A percentile compares a stretch with the other conserved stretches of the same genome.
Conservation (phyloP, 2,113 vertebrate genomes). For the Poecilia latipinna region DNA sequence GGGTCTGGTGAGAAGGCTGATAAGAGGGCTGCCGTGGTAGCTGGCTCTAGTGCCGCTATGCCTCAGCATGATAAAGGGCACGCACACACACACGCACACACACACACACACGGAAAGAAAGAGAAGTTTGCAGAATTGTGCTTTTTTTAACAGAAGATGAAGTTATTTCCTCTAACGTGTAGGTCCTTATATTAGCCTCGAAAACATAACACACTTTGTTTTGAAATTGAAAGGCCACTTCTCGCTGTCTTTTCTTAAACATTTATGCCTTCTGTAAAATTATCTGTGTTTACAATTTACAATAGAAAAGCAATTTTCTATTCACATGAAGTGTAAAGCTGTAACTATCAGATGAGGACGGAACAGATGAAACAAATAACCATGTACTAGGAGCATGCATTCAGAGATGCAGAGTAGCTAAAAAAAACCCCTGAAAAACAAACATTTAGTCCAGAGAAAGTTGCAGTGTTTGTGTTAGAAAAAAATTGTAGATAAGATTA, state of each 20-base stretch:
- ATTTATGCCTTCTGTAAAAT: background rate
- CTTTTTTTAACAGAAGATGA: slow-evolving; percentile 11
- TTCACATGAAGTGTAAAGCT: background rate
- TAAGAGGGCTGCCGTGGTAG: slow-evolving; percentile 67
- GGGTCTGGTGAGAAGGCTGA: slow-evolving; percentile 71
- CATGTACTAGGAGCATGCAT: background rate
- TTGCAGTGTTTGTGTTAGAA: background rate
- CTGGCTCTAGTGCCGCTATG: slow-evolving; percentile 59
- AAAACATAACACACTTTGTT: background rate
- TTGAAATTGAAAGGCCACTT: background rate
- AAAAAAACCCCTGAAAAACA: background rate
- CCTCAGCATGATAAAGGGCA: slow-evolving; percentile 53
- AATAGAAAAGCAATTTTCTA: background rate
- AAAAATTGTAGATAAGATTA: background rate
- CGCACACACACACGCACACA: slow-evolving; percentile 40
- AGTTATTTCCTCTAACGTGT: slow-evolving; percentile 35
- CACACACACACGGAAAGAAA: slow-evolving; percentile 8
- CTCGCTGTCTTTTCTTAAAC: background rate
- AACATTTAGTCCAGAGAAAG: background rate
- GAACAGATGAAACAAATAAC: background rate
- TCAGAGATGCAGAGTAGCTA: background rate
- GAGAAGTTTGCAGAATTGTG: slow-evolving; percentile 25
- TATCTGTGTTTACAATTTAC: background rate
- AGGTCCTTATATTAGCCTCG: slow-evolving; percentile 4
- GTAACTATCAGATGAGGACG: background rate